These are phyloP conservation scores for Ammodytes dubius DNA, from an alignment of 2,113 vertebrate genomes.

Conservation along the genomic window DNA sequence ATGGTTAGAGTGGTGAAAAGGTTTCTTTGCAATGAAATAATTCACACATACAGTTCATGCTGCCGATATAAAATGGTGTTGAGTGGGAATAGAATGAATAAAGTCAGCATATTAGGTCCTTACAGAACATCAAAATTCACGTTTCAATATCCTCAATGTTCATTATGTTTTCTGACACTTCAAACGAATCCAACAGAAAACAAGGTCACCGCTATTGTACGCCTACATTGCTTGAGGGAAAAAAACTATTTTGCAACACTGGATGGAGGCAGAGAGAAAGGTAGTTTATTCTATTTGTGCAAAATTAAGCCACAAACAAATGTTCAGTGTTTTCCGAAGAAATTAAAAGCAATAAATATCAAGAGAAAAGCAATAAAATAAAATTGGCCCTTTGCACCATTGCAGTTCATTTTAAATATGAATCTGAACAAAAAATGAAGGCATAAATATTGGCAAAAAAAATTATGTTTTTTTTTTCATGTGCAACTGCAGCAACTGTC, in stretches of 20 bases:
- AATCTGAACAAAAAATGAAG: background rate
- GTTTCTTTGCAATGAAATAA: slow-evolving; percentile 6
- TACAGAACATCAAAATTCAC: background rate
- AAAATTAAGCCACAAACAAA: background rate
- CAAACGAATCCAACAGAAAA: background rate
- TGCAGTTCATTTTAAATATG: background rate
- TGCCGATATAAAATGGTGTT: slow-evolving; percentile 6
- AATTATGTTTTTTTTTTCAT: background rate
- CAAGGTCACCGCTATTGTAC: background rate
- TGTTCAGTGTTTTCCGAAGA: background rate
- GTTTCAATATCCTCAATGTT: background rate
- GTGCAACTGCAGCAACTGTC: background rate
- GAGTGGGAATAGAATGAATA: background rate
- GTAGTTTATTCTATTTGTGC: too few relatives aligned
- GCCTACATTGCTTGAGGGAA: background rate
- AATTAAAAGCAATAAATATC: background rate
- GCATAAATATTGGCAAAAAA: background rate
- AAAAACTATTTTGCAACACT: background rate
- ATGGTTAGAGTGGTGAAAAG: background rate
- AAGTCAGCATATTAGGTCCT: background rate
- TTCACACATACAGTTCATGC: background rate
- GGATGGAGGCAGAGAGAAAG: background rate
- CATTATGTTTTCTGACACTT: background rate
- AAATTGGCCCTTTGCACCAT: background rate
- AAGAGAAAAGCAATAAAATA: background rate